Evolutionary conservation across 1,140 invertebrate genomes (phyloP).

Genomic region (Brachionus calyciflorus): DNA sequence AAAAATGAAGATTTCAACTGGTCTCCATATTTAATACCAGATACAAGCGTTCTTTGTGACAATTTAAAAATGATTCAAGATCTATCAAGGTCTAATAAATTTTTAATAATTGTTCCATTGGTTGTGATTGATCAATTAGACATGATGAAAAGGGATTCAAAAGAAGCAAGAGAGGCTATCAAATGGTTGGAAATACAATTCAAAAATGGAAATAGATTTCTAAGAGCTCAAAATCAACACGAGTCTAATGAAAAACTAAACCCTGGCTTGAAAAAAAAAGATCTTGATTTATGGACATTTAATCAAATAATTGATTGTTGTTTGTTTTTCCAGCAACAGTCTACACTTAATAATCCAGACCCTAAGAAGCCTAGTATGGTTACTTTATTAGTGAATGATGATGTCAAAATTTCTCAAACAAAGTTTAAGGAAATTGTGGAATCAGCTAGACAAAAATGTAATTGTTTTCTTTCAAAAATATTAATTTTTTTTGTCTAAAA

Average conservation of each 20-base stretch:
- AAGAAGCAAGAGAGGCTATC: constrained; percentile 77
- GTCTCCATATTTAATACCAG: constrained; percentile 73
- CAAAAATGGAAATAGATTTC: constrained; percentile 71
- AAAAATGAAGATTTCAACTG: constrained; percentile 60
- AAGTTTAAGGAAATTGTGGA: neutral
- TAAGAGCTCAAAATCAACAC: neutral
- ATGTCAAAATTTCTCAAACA: neutral
- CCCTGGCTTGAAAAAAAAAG: constrained; percentile 34
- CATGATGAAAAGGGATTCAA: constrained; percentile 73
- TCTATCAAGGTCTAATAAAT: constrained; percentile 71
- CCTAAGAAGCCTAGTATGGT: constrained; percentile 20
- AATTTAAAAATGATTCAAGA: constrained; percentile 74
- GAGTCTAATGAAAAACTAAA: neutral
- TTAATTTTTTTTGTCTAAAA: neutral
- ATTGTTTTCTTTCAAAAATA: too few species aligned
- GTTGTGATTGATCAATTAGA: constrained; percentile 80
- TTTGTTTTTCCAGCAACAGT: constrained; percentile 20
- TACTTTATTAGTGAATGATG: neutral
- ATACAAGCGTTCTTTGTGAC: constrained; percentile 70
- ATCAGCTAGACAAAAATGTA: neutral
- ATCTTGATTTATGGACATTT: constrained; percentile 22
- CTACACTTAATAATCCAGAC: neutral
- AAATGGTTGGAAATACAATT: constrained; percentile 84
- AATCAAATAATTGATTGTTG: constrained; percentile 40
- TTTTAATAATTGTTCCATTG: constrained; percentile 75